Conservation (phyloP, 1,140 invertebrate genomes). For the Hylyphantes graminicola region DNA sequence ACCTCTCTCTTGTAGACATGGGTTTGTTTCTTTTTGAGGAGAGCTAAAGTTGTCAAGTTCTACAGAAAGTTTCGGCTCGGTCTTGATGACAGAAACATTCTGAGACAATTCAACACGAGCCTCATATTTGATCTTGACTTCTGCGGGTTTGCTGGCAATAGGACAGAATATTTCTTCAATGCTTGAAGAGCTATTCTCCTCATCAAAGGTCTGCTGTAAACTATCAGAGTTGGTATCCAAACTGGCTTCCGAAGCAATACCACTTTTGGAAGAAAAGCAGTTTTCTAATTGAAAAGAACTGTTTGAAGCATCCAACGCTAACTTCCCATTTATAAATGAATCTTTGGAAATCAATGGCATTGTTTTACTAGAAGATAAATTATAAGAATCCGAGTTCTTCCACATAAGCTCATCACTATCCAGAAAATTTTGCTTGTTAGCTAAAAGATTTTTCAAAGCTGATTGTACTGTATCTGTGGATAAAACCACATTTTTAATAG, state of each 20-base stretch:
- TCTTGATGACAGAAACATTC: not conserved
- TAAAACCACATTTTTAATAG: conserved; percentile 1
- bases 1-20: not conserved
- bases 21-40: not conserved
- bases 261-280: not conserved
- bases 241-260: conserved; percentile 13
- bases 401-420: conserved; percentile 6
- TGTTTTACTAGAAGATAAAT: not conserved
- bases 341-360: not conserved
- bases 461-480: not conserved
- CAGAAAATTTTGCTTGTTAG: not conserved
- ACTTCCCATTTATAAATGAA: conserved; percentile 8
- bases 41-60: not conserved
- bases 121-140: not conserved
- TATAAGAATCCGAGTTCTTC: not conserved
- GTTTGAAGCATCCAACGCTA: not conserved
- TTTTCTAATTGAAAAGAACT: not conserved
- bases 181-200: conserved; percentile 11
- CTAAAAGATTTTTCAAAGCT: conserved; percentile 9
- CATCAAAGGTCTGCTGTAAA: not conserved
- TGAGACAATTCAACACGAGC: not conserved
- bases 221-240: conserved; percentile 2
- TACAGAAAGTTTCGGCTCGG: not conserved
- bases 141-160: not conserved
- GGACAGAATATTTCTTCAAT: conserved; percentile 22